Evolutionary conservation across 2,797 vertebrate genomes (phyloP), one percentile per base, ranked within the genome.

Genomic region (Pseudochaenichthys georgianus): DNA sequence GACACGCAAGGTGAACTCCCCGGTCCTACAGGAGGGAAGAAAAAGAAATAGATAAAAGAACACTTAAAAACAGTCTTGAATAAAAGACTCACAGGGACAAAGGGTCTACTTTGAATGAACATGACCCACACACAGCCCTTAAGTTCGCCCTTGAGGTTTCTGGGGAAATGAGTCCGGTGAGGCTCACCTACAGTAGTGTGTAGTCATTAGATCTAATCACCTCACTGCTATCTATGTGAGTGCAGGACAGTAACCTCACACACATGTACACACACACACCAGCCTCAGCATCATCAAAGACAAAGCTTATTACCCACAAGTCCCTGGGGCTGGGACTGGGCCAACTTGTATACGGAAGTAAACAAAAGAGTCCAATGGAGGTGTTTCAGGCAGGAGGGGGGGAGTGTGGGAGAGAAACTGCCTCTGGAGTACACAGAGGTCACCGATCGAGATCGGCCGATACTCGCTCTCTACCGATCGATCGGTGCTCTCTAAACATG

Each of bases 1-100:
- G 0, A 80, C 87, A 11, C 84, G 89, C 51, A 94, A 1, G 16
- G 38, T 42, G 65, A 94, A 91, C 64, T 87, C 88, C 2, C 87
- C 88, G 0, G n/a, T 87, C 81, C 93, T 94, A 3, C 1, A 69
- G 23, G 9, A 8, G 16, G n/a, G 46, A 41, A 15, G n/a, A 61
- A 55, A 28, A 15, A 21, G 57, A 13, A 41, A 9, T 61, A 28
- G 11, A 21, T 68, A 13, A 41, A 9, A 69, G 3, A 60, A 2
- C n/a, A 57, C 5, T 16, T 8, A 6, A 51, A 43, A 67, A 4
- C 15, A 70, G 12, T 31, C 0, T 23, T 57, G 1, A 43, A 59
- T 16, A 13, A 34, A 28, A 67, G 9, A 31, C 34, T 38, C 34
- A 38, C 8, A 6, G 34, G n/a, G 21, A 66, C 53, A 5, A 28